Evolutionary conservation across 2,888 invertebrate genomes (phyloP), one percentile per base, ranked within the genome.

Genomic region (Chironomus tentans): DNA sequence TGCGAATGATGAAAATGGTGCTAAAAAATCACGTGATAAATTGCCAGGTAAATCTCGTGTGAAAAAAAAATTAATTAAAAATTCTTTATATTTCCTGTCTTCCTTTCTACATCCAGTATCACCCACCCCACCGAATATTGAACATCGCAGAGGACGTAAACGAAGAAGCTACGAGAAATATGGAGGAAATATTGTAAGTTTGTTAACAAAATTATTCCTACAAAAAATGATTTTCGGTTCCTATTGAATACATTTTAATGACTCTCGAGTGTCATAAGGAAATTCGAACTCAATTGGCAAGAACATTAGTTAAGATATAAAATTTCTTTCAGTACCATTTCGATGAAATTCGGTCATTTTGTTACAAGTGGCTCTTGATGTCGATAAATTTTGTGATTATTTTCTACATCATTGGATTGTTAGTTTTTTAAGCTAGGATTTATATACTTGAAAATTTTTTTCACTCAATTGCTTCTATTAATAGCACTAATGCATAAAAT

Each of bases 131-230:
- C 83, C 84, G 68, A 84, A 82, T 76, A 82, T 82, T 76, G 79
- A 78, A 21, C 87, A 87, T 78, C 80, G 83, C 76, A 83, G 85
- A 68, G 85, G 87, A 62, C 85, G 88, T 79, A 90, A 90, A 80
- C 85, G 89, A 77, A 85, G 88, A 77, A 89, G 88, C 78, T 84
- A 87, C 18, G 90, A 90, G 79, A 89, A 88, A 82, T 83, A 86
- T 78, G 85, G 86, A 56, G 85, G 86, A 61, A 87, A 86, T 80
- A 87, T 88, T 84, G 89, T 89, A 85, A 89, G 88, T 87, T 83
- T 79, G 15, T 56, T 50, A 28, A 61, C 18, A 15, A 15, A 56
- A 18, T 56, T 18, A 5, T 15, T 56, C 7, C 15, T 56, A 7
- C 18, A 15, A 56, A 38, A 61, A 6, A 24, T 62, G 18, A 22